Percentiles rank a stretch among this genome's conserved stretches.
Evolutionary conservation across 2,888 invertebrate species (phyloP).

Genomic region (Caenorhabditis uteleia): DNA sequence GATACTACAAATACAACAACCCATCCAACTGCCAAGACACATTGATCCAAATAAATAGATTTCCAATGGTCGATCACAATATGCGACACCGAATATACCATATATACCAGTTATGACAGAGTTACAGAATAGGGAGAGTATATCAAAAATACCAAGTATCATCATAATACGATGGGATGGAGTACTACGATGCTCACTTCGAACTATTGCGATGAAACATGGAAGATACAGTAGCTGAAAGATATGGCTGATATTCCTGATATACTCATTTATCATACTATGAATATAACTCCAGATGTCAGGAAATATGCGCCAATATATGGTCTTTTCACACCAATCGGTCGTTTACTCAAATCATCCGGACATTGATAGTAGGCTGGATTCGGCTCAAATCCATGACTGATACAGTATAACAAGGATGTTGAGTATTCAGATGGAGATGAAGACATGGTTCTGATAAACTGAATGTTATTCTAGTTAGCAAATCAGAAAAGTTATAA

Average conservation of each 20-base stretch:
- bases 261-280: too few relatives aligned
- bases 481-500: too few relatives aligned
- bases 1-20: slow-evolving; percentile 13
- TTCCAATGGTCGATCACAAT: slow-evolving; percentile 13
- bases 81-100: slow-evolving; percentile 3
- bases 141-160: slow-evolving; percentile 14
- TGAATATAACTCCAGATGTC: slow-evolving; percentile 3
- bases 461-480: too few relatives aligned
- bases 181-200: neutral
- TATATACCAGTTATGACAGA: slow-evolving; percentile 14
- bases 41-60: slow-evolving; percentile 8
- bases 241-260: too few relatives aligned
- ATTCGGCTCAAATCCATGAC: too few relatives aligned
- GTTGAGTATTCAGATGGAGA: too few relatives aligned
- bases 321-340: too few relatives aligned
- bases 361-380: too few relatives aligned
- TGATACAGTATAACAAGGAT: too few relatives aligned
- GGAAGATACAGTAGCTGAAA: slow-evolving; percentile 19
- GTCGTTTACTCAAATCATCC: too few relatives aligned
- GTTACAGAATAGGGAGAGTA: slow-evolving; percentile 13
- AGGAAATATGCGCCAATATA: slow-evolving; percentile 7
- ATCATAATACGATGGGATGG: slow-evolving; percentile 14
- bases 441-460: too few relatives aligned
- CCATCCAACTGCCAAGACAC: slow-evolving; percentile 18
- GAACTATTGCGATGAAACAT: slow-evolving; percentile 8